Conservation (phyloP, 2,113 vertebrate genomes). For the Dicrurus megarhynchus region DNA sequence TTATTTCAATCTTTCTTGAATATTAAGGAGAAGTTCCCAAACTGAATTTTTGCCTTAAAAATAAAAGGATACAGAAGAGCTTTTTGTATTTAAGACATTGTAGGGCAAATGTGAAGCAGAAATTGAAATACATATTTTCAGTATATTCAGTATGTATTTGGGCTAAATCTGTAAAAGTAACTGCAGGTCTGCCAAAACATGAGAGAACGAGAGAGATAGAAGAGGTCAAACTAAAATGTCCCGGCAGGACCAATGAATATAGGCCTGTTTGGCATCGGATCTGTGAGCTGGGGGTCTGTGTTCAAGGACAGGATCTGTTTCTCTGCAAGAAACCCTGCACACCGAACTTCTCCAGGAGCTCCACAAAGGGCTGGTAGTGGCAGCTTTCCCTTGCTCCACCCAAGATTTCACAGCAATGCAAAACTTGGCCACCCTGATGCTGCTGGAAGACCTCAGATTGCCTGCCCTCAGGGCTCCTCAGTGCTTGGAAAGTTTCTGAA, state of each 20-base stretch:
- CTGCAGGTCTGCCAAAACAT: neutral
- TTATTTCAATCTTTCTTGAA: neutral
- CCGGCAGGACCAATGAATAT: neutral
- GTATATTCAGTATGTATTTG: neutral
- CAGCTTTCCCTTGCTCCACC: neutral
- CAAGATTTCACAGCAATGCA: neutral
- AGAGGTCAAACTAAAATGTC: neutral
- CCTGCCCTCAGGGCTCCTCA: neutral
- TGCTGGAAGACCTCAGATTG: conserved; percentile 18
- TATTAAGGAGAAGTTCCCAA: neutral
- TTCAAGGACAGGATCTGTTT: neutral
- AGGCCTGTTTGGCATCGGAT: neutral
- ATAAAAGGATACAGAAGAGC: neutral
- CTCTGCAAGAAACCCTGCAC: neutral
- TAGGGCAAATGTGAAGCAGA: neutral
- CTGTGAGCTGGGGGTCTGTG: neutral
- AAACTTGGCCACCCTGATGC: neutral
- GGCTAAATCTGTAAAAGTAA: neutral
- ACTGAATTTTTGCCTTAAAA: neutral
- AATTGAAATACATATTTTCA: neutral
- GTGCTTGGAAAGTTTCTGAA: neutral
- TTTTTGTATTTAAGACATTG: neutral
- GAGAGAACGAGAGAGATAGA: neutral
- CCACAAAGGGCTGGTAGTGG: neutral
- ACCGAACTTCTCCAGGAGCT: neutral